These are phyloP conservation scores for Ammospiza caudacuta DNA, from an alignment of 2,113 vertebrate species.

Conservation along the genomic window DNA sequence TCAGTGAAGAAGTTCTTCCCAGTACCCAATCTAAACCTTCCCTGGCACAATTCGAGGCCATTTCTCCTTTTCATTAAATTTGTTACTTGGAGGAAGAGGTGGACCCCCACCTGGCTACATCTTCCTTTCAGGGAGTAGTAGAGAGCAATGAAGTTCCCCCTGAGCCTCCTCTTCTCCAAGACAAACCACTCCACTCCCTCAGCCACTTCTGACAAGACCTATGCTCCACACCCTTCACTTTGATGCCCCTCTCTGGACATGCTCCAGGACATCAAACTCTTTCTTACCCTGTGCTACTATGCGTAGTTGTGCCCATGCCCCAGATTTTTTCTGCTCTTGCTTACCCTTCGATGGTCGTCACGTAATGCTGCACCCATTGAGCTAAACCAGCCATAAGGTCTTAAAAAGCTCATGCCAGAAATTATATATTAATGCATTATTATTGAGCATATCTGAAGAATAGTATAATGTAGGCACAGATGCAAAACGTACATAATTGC, in stretches of 20 bases:
- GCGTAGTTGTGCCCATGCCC: neutral
- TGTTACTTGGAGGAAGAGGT: neutral
- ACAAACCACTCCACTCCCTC: neutral
- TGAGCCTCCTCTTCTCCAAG: neutral
- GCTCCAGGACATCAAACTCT: neutral
- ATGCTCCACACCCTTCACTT: neutral
- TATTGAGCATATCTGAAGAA: neutral
- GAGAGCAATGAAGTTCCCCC: neutral
- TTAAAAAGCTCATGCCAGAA: neutral
- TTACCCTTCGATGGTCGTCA: neutral
- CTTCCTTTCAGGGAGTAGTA: neutral
- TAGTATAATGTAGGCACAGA: neutral
- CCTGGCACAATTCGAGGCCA: neutral
- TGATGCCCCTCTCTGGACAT: neutral
- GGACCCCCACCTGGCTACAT: neutral
- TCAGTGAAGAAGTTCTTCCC: neutral
- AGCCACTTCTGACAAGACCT: neutral
- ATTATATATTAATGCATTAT: neutral
- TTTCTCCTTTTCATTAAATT: neutral
- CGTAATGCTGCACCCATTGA: neutral
- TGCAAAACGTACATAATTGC: neutral
- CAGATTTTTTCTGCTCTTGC: neutral
- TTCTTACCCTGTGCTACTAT: neutral
- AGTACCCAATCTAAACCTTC: neutral
- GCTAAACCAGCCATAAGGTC: neutral